A percentile compares a stretch with the other conserved stretches of the same genome.
phyloP scores from a whole-genome alignment of 2,888 invertebrate genomes.

The Palloptera scutellata region DNA sequence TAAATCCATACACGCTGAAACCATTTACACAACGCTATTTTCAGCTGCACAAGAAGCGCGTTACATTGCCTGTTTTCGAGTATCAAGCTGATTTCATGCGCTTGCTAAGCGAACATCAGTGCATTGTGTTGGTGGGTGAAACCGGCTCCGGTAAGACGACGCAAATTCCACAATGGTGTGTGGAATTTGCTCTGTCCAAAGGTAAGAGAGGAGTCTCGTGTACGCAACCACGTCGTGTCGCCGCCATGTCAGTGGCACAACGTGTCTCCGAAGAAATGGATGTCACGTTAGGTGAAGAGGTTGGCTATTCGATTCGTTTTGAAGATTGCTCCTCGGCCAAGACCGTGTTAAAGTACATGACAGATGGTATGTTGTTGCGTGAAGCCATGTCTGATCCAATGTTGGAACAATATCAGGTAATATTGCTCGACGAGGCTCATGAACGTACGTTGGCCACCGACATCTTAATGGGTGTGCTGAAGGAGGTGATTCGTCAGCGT shows the following conservation, averaged over 20 bases:
- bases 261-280: conserved; percentile 99
- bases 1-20: conserved; percentile 82
- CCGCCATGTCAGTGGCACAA: conserved; percentile 99
- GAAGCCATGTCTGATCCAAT: conserved; percentile 99
- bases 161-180: conserved; percentile 98
- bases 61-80: conserved; percentile 96
- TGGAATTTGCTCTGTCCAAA: conserved; percentile 74
- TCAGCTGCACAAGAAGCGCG: conserved; percentile 87
- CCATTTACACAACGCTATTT: conserved; percentile 90
- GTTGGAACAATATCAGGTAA: conserved; percentile 90
- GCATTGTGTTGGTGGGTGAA: conserved; percentile 96
- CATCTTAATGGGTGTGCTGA: conserved; percentile 97
- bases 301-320: conserved; percentile 97
- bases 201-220: conserved; percentile 88
- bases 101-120: conserved; percentile 89
- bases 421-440: conserved; percentile 96
- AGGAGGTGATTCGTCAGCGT: conserved; percentile 90
- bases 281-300: conserved; percentile 89
- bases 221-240: conserved; percentile 96
- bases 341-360: conserved; percentile 97
- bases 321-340: conserved; percentile 97
- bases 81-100: conserved; percentile 97
- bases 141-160: conserved; percentile 99
- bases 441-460: conserved; percentile 98
- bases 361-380: conserved; percentile 98